A percentile compares a stretch with the other conserved stretches of the same genome.
phyloP scores from a whole-genome alignment of 2,888 invertebrate genomes.

The Chymomyza procnemis region DNA sequence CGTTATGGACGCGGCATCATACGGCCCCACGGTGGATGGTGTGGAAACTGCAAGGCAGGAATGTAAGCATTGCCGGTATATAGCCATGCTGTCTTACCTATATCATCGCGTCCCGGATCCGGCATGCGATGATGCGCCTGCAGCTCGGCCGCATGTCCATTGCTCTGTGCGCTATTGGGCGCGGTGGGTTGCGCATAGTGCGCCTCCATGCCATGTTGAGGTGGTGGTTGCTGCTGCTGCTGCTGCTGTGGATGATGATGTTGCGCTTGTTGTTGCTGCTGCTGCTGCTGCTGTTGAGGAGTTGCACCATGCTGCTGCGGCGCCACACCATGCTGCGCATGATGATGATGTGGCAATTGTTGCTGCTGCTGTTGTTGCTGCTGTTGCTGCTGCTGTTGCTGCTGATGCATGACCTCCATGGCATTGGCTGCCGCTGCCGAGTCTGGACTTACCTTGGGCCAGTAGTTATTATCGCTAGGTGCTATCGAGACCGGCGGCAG shows the following conservation, averaged over 20 bases:
- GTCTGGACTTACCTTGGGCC: constrained; percentile 92
- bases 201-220: constrained; percentile 82
- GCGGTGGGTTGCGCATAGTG: constrained; percentile 80
- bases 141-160: constrained; percentile 84
- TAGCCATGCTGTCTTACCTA: constrained; percentile 75
- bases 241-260: constrained; percentile 79
- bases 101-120: constrained; percentile 79
- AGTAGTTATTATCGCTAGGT: constrained; percentile 82
- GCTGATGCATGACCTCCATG: constrained; percentile 82
- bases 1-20: constrained; percentile 80
- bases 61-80: neutral
- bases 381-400: constrained; percentile 81
- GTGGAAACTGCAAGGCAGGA: constrained; percentile 61
- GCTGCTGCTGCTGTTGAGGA: constrained; percentile 76
- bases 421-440: constrained; percentile 82
- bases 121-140: constrained; percentile 83
- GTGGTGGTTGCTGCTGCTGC: constrained; percentile 80
- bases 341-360: constrained; percentile 81
- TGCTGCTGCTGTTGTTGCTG: constrained; percentile 82
- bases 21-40: constrained; percentile 77
- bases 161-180: constrained; percentile 79
- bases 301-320: constrained; percentile 79
- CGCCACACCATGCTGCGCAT: constrained; percentile 81
- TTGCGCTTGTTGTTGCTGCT: constrained; percentile 71
- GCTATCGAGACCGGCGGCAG: constrained; percentile 76